Base-by-base conservation (phyloP, 1,140 invertebrate genomes). In the Pteromalus puparum region DNA sequence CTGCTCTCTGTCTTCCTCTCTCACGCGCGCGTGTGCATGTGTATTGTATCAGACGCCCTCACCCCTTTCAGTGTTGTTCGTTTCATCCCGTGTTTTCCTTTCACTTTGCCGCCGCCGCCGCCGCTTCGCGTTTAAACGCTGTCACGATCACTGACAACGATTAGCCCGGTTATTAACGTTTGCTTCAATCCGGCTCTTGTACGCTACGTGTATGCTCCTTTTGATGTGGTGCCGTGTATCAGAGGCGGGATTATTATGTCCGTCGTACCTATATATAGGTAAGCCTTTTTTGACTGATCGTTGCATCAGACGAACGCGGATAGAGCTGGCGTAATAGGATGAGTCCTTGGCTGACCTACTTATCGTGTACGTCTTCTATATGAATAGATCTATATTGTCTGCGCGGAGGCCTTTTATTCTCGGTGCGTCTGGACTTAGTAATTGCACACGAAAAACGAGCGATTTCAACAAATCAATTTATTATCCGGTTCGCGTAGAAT, bases 101-200 rank as follows among this genome's bases (percentile, higher is more conserved):
- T 79, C 77, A 34, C 77, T 79, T 67, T 65, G 30, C 68, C 53
- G 53, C 53, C 1, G 46, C 46, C 46, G 46, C 46, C 46, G 46
- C 15, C 46, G 61, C 7, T 10, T 12, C 3, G 42, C 42, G 26
- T 30, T 81, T 72, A 72, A 28, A 61, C 65, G 78, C 78, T 46
- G 65, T 80, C 65, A 74, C n/a, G 79, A 46, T 48, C 38, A 13
- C 38, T 28, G 67, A 72, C 15, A 28, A 53, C 26, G 68, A 74
- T 74, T 61, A 61, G 28, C 46, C 70, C 48, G 28, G 80, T 74
- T 81, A 74, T 81, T 81, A 81, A 81, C 34, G 65, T 73, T 73
- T 74, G 46, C 68, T 53, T 81, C 79, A 72, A 70, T 79, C 70
- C 28, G 21, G n/a, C 30, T 28, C n/a, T 67, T 79, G n/a, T 61